Evolutionary conservation across 2,888 invertebrate species (phyloP), one percentile per base, ranked within the genome.

Genomic region (Galerucella pusilla): DNA sequence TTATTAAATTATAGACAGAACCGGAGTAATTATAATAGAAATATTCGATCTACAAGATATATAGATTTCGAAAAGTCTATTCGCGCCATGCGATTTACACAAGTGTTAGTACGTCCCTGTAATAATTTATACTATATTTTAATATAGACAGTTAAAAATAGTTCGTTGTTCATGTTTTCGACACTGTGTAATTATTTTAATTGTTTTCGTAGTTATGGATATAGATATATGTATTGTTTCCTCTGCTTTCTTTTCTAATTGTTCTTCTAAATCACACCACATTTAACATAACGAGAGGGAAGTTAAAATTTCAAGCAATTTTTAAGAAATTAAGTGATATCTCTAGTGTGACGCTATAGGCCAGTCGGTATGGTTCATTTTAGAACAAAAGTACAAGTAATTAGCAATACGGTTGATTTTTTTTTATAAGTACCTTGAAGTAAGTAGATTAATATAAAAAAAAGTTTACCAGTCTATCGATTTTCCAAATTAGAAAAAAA

Each of bases 181-280:
- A 73, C 75, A 75, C 16, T 12, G 52, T 11, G 70, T 46, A 73
- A 75, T 72, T 60, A 75, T 75, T 73, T 73, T 75, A 75, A 75
- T 75, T 73, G 75, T 75, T 75, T 66, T 65, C 16, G 57, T 42
- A 9, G 49, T 61, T 25, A 59, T 68, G 59, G 65, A 59, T 71
- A 45, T 49, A 14, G 45, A 65, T 60, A 12, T 35, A 66, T 49
- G 59, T 70, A 70, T 70, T 70, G 66, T 71, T 65, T 71, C 66
- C 46, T 71, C 28, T 16, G 66, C 71, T 71, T 71, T 71, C 71
- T 59, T 71, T 71, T 57, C 71, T 71, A 71, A 71, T 71, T 71
- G 71, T 71, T 71, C 46, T 65, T 65, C 25, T 42, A 71, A 65
- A 49, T 28, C 64, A 57, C 59, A 57, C 42, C 65, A 59, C 71